phyloP scores from a whole-genome alignment of 1,140 invertebrate species.

The Paraescarpia echinospica region DNA sequence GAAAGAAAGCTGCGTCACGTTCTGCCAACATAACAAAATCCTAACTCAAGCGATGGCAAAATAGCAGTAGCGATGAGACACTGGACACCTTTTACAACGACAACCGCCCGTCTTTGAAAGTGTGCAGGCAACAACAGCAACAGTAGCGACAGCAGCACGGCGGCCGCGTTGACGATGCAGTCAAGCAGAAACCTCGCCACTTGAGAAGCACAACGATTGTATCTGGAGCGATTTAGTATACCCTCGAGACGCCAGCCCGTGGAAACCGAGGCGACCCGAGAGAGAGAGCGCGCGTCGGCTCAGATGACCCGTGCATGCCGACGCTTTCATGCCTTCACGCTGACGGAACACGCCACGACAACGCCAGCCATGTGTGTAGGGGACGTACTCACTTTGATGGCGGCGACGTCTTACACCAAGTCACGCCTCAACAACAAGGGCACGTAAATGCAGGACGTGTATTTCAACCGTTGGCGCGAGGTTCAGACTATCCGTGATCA shows the following conservation, averaged over 20 bases:
- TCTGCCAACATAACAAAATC: no score
- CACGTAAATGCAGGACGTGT: background rate
- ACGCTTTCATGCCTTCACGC: background rate
- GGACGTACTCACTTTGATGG: background rate
- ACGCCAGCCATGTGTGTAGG: background rate
- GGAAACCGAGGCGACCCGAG: background rate
- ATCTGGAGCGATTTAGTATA: background rate
- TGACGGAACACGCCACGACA: background rate
- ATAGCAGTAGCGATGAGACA: no score
- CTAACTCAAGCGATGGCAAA: no score
- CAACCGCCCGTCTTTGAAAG: no score
- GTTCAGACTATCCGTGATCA: background rate
- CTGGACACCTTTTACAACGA: no score
- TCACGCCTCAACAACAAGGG: background rate
- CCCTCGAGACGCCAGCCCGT: background rate
- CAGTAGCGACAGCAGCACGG: background rate
- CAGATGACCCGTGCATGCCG: background rate
- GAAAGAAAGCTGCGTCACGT: no score
- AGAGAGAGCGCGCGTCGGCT: background rate
- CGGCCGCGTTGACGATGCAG: no score
- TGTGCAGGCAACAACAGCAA: background rate
- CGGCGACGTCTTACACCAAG: background rate
- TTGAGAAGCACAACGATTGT: background rate
- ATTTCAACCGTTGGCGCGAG: background rate
- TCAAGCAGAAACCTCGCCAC: background rate